Evolutionary conservation across 1,140 invertebrate genomes (phyloP).

Genomic region (Drosophila azteca): DNA sequence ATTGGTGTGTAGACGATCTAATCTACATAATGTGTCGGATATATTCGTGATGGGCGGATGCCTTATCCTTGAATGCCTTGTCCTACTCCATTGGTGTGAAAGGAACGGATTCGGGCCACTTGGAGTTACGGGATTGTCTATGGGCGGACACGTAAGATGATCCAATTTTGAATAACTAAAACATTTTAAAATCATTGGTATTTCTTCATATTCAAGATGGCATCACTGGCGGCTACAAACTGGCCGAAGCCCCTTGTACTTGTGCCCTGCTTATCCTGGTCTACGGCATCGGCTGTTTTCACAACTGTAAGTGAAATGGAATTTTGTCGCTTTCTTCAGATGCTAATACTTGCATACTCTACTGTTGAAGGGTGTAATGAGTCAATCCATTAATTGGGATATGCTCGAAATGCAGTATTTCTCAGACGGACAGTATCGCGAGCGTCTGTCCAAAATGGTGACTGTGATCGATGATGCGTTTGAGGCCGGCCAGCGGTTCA

Average conservation of each 20-base stretch:
- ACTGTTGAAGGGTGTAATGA: slow-evolving; percentile 93
- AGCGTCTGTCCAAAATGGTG: slow-evolving; percentile 93
- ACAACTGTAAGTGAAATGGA: slow-evolving; percentile 88
- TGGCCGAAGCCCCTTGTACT: slow-evolving; percentile 96
- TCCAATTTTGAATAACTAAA: not conserved
- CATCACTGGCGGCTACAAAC: slow-evolving; percentile 96
- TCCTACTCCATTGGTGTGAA: slow-evolving; percentile 97
- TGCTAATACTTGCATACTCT: not conserved
- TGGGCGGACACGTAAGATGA: slow-evolving; percentile 97
- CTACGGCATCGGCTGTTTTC: slow-evolving; percentile 97
- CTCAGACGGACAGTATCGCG: slow-evolving; percentile 91
- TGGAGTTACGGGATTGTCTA: slow-evolving; percentile 98
- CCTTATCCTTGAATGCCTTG: slow-evolving; percentile 96
- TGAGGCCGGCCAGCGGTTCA: slow-evolving; percentile 92
- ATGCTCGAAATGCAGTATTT: slow-evolving; percentile 95
- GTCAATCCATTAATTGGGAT: slow-evolving; percentile 97
- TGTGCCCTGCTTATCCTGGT: slow-evolving; percentile 98
- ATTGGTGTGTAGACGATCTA: slow-evolving; percentile 89
- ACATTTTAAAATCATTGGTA: not conserved
- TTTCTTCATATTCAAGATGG: slow-evolving; percentile 88
- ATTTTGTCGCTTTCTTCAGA: not conserved
- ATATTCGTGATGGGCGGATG: slow-evolving; percentile 99
- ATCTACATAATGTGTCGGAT: slow-evolving; percentile 97
- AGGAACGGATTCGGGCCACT: slow-evolving; percentile 94
- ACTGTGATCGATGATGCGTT: slow-evolving; percentile 89